Percentiles rank a stretch among this genome's conserved stretches.
These are phyloP conservation scores for Hypotaenidia philippensis DNA, from an alignment of 2,797 vertebrate genomes.

Conservation along the genomic window DNA sequence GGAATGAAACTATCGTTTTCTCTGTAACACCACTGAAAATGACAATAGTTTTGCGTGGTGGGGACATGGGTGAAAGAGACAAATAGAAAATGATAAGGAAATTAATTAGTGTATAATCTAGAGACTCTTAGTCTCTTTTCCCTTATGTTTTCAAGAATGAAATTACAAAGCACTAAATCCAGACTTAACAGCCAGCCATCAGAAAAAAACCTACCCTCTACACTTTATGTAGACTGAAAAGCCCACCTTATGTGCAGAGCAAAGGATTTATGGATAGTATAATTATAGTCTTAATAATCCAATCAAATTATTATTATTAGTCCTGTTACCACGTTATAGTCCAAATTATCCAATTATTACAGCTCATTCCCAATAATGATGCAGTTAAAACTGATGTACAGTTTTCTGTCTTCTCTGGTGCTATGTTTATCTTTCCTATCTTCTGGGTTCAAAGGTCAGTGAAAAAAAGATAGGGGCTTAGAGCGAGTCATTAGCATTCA, in stretches of 20 bases:
- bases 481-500: rapidly evolving
- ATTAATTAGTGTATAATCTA: neutral
- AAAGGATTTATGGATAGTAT: neutral
- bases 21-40: neutral
- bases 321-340: neutral
- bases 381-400: neutral
- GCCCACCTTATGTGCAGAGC: neutral
- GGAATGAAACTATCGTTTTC: neutral
- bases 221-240: neutral
- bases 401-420: neutral
- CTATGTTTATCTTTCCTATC: neutral
- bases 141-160: neutral
- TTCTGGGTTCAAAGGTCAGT: neutral
- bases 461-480: neutral
- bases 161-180: neutral
- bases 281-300: neutral
- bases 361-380: neutral
- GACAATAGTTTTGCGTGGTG: neutral
- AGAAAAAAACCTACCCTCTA: neutral
- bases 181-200: neutral
- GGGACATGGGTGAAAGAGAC: neutral
- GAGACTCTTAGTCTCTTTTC: neutral
- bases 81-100: neutral
- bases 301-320: neutral
- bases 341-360: neutral